Evolutionary conservation across 2,888 invertebrate species (phyloP).

Genomic region (Ennomos erosarius): DNA sequence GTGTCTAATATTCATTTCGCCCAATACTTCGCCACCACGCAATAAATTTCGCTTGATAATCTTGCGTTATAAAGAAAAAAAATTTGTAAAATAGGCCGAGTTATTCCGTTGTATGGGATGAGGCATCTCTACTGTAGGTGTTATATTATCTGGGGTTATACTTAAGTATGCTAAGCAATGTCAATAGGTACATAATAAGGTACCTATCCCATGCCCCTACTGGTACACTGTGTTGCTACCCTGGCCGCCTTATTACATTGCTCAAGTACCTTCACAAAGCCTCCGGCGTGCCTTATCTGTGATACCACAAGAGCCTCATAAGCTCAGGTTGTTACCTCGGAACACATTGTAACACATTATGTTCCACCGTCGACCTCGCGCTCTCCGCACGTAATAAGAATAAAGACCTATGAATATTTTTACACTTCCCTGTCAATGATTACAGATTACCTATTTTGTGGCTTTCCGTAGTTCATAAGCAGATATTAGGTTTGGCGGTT

Average conservation of each 20-base stretch:
- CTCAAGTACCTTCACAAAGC: slow-evolving; percentile 73
- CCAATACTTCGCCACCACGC: too few species aligned
- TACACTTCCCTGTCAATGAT: slow-evolving; percentile 62
- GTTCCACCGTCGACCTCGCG: slow-evolving; percentile 70
- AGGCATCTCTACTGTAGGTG: too few species aligned
- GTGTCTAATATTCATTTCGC: too few species aligned
- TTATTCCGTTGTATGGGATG: too few species aligned
- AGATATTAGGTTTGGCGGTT: slow-evolving; percentile 38
- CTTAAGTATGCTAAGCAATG: too few species aligned
- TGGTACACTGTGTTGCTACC: slow-evolving; percentile 45
- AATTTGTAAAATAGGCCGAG: too few species aligned
- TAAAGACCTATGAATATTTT: slow-evolving; percentile 75
- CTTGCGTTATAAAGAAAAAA: too few species aligned
- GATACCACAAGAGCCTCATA: slow-evolving; percentile 73
- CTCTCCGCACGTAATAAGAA: slow-evolving; percentile 73
- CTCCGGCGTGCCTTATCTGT: slow-evolving; percentile 80
- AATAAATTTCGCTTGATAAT: too few species aligned
- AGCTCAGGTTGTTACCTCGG: slow-evolving; percentile 79
- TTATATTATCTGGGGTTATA: too few species aligned
- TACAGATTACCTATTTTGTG: slow-evolving; percentile 54
- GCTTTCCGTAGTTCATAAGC: slow-evolving; percentile 40
- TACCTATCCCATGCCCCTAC: slow-evolving; percentile 15
- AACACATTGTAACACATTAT: slow-evolving; percentile 82
- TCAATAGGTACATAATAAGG: too few species aligned
- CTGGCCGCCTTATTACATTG: slow-evolving; percentile 75